Evolutionary conservation across 2,888 invertebrate species (phyloP).

Genomic region (Tiliacea citrago): DNA sequence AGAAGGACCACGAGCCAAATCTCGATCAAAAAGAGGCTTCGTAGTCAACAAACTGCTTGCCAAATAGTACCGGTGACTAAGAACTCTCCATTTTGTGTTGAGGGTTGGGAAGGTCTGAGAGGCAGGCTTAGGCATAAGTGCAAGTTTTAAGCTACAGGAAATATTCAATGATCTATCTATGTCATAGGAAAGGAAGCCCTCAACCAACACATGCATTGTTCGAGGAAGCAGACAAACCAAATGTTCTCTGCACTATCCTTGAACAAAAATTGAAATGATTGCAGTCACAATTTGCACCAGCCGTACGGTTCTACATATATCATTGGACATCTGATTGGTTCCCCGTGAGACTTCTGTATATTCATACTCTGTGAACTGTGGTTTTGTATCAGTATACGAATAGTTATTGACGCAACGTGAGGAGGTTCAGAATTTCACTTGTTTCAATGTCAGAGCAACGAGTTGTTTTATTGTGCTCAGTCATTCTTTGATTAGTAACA

Average conservation of each 20-base stretch:
- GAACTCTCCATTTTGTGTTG: background rate
- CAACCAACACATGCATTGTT: background rate
- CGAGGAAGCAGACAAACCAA: background rate
- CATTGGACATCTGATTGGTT: background rate
- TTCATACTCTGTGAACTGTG: slow-evolving; percentile 36
- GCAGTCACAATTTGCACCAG: background rate
- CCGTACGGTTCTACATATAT: background rate
- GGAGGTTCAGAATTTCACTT: slow-evolving; percentile 77
- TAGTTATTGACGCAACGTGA: slow-evolving; percentile 76
- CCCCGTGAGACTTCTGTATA: slow-evolving; percentile 21
- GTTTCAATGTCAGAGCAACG: slow-evolving; percentile 76
- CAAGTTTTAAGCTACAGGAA: background rate
- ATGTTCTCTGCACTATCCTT: background rate
- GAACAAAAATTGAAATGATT: background rate
- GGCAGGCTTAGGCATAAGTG: too few relatives aligned
- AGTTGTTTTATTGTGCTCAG: slow-evolving; percentile 56
- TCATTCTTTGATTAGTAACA: slow-evolving; percentile 64
- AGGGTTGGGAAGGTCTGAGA: background rate
- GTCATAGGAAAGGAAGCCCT: background rate
- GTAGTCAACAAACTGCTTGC: background rate
- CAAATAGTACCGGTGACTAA: background rate
- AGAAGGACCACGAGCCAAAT: slow-evolving; percentile 31
- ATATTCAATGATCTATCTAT: background rate
- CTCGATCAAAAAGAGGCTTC: too few relatives aligned
- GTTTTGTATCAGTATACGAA: slow-evolving; percentile 51